Evolutionary conservation across 2,797 vertebrate species (phyloP).

Genomic region (Ctenopoma multispine): DNA sequence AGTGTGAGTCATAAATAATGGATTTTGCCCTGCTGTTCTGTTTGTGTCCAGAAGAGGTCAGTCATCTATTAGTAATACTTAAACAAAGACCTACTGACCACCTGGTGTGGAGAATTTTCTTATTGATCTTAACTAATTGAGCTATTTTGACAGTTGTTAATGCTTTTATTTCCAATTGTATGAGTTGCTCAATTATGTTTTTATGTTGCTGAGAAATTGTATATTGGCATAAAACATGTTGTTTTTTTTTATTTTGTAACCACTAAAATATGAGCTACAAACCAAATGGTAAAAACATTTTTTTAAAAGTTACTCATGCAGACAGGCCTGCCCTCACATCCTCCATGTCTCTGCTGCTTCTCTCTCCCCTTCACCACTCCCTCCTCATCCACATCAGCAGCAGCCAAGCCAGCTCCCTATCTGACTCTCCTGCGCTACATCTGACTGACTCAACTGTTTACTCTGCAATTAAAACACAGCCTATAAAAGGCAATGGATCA

Average conservation of each 20-base stretch:
- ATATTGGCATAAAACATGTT: background rate
- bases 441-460: constrained; percentile 81
- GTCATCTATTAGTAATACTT: constrained; percentile 42
- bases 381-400: constrained; percentile 49
- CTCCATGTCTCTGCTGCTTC: background rate
- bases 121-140: constrained; percentile 29
- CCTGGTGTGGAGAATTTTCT: constrained; percentile 45
- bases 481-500: constrained; percentile 87
- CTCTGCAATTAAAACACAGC: constrained; percentile 85
- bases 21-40: constrained; percentile 48
- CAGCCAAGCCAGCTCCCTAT: constrained; percentile 49
- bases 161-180: background rate
- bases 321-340: background rate
- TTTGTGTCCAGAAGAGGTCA: constrained; percentile 74
- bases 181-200: background rate
- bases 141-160: constrained; percentile 25
- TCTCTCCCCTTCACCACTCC: constrained; percentile 14
- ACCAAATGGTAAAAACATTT: background rate
- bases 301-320: background rate
- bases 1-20: constrained; percentile 46
- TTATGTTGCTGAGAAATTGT: too few relatives aligned
- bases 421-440: constrained; percentile 70
- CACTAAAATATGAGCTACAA: background rate
- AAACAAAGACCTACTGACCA: constrained; percentile 58
- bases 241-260: background rate